phyloP scores from a whole-genome alignment of 2,888 invertebrate genomes.

The Portevinia maculata region DNA sequence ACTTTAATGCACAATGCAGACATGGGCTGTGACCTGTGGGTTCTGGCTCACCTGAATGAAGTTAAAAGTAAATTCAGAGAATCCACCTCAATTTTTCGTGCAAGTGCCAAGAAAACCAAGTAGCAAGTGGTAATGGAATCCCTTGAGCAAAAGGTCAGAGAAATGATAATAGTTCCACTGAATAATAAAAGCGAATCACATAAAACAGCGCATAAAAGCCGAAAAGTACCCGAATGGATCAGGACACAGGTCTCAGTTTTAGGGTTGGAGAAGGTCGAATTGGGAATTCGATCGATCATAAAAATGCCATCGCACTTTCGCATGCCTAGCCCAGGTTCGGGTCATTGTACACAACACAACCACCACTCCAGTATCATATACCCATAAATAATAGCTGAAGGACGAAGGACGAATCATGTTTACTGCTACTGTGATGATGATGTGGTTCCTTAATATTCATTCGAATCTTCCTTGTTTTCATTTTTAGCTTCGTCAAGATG shows the following conservation, averaged over 20 bases:
- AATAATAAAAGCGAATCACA: conserved; percentile 71
- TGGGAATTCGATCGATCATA: conserved; percentile 82
- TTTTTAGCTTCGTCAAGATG: conserved; percentile 62
- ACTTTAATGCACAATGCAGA: conserved; percentile 59
- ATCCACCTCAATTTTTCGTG: conserved; percentile 16
- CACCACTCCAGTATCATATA: conserved; percentile 2
- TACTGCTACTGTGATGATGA: conserved; percentile 63
- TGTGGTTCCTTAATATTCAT: conserved; percentile 74
- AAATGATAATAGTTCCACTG: conserved; percentile 66
- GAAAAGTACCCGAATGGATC: conserved; percentile 57
- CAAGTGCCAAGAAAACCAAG: conserved; percentile 25
- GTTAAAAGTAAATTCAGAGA: conserved; percentile 37
- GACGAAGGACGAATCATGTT: conserved; percentile 66
- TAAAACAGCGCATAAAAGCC: conserved; percentile 71
- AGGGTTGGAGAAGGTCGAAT: conserved; percentile 77
- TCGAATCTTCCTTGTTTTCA: conserved; percentile 60
- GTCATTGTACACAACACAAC: conserved; percentile 64
- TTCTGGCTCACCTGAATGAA: conserved; percentile 45
- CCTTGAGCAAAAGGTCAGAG: conserved; percentile 67
- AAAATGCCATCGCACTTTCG: conserved; percentile 76
- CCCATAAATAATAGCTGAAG: conserved; percentile 74
- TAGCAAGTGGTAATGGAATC: conserved; percentile 28
- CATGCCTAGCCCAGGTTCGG: conserved; percentile 34
- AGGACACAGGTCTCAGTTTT: conserved; percentile 13
- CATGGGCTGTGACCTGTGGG: not conserved